Percentiles rank a stretch among this genome's conserved stretches.
phyloP scores from a whole-genome alignment of 2,113 vertebrate species.

The Pyrgilauda ruficollis region DNA sequence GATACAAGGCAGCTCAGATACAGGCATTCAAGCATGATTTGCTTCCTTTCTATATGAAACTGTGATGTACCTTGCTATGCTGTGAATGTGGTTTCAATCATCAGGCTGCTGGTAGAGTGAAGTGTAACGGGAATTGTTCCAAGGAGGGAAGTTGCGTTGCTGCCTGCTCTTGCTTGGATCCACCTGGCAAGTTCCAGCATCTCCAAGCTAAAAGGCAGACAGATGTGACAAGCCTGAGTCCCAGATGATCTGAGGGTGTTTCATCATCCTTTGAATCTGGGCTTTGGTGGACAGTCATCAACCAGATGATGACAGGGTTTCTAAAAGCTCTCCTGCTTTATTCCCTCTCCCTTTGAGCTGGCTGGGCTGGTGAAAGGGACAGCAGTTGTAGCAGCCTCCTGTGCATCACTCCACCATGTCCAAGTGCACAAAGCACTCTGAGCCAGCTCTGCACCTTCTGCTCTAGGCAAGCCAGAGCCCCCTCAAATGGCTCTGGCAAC shows the following conservation, averaged over 20 bases:
- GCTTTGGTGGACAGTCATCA: neutral
- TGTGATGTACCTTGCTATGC: neutral
- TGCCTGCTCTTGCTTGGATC: neutral
- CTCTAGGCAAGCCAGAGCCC: neutral
- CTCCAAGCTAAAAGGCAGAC: neutral
- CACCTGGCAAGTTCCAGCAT: neutral
- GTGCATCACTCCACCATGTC: accelerated
- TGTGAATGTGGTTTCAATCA: neutral
- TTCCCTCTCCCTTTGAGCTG: neutral
- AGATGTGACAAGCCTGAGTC: neutral
- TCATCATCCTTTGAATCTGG: neutral
- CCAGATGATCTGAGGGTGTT: neutral
- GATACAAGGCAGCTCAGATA: neutral
- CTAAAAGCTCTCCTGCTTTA: neutral
- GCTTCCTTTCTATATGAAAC: neutral
- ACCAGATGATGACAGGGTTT: neutral
- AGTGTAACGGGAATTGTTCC: neutral
- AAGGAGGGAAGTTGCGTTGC: neutral
- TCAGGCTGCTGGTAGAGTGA: neutral
- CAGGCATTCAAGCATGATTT: neutral
- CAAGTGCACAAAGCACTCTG: neutral
- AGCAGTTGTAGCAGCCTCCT: neutral
- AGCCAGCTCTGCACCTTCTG: neutral
- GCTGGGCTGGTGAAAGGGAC: neutral
- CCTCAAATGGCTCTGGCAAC: neutral